phyloP scores from a whole-genome alignment of 2,113 vertebrate species.

The Sisor rabdophorus region DNA sequence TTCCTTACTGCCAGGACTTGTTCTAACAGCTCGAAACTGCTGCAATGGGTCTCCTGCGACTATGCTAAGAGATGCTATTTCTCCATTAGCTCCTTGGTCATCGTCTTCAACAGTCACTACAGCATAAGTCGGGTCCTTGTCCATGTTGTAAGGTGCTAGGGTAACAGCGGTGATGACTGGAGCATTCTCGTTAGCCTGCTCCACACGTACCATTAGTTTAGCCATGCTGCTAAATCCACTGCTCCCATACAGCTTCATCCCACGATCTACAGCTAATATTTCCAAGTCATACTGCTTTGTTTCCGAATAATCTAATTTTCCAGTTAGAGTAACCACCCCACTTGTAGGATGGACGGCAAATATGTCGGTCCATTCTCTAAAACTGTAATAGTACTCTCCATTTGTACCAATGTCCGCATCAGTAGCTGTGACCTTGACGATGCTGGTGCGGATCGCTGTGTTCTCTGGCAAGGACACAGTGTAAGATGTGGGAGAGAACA shows the following conservation, averaged over 20 bases:
- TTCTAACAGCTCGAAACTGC: slow-evolving; percentile 84
- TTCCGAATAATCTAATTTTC: slow-evolving; percentile 83
- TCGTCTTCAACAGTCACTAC: slow-evolving; percentile 85
- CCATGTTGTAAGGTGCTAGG: slow-evolving; percentile 74
- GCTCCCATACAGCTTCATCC: slow-evolving; percentile 93
- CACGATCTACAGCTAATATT: slow-evolving; percentile 91
- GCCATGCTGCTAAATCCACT: slow-evolving; percentile 97
- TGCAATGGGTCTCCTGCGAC: slow-evolving; percentile 88
- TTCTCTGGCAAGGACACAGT: slow-evolving; percentile 91
- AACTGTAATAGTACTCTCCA: slow-evolving; percentile 97
- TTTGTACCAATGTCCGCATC: slow-evolving; percentile 98
- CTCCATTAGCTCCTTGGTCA: slow-evolving; percentile 86
- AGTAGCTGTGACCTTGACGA: slow-evolving; percentile 89
- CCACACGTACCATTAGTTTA: slow-evolving; percentile 81
- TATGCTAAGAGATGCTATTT: slow-evolving; percentile 87
- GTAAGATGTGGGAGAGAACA: slow-evolving; percentile 96
- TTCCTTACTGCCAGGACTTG: slow-evolving; percentile 87
- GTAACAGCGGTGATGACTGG: slow-evolving; percentile 81
- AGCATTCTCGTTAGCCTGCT: slow-evolving; percentile 86
- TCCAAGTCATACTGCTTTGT: slow-evolving; percentile 85
- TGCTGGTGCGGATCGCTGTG: slow-evolving; percentile 84
- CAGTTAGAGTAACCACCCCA: slow-evolving; percentile 84
- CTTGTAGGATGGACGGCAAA: slow-evolving; percentile 97
- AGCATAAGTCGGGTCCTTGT: slow-evolving; percentile 83
- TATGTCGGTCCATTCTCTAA: slow-evolving; percentile 89